Base-by-base conservation (phyloP, 1,140 invertebrate species). In the Leptopilina clavipes region DNA sequence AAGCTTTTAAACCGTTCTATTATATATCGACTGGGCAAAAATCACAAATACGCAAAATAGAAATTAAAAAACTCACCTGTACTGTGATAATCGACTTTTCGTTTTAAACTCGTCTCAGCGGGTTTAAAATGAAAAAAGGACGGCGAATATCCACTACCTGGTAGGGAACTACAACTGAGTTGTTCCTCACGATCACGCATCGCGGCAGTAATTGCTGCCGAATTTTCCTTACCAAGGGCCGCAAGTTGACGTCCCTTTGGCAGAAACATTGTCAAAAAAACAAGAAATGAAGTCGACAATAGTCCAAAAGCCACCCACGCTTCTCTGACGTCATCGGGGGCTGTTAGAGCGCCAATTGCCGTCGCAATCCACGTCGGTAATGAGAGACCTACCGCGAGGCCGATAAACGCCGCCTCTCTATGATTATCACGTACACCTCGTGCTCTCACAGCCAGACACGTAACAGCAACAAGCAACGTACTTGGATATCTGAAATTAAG, bases 111-210 rank as follows among this genome's bases (percentile, higher is more conserved):
- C 81, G 94, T 93, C 82, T 95, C 94, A 37, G 94, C 92, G 14
- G 96, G 96, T 89, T 97, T 97, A 88, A 97, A 96, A 90, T 97
- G 96, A 86, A 97, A 96, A 89, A 97, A 98, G 11, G 94, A 97
- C 1, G 95, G 97, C 74, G 95, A 97, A 88, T 95, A 97, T 70
- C 94, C 95, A 78, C 95, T 96, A 75, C 93, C 96, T 72, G 94
- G 95, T 52, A 96, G 86, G 9, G 95, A 95, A 87, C 95, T 96
- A 40, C 95, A 92, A 70, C 95, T 93, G 31, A 89, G 85, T 10
- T 83, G 79, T 19, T 91, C 88, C 56, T 92, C 87, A 73, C 88
- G 87, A 79, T 93, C 92, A 14, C 82, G 81, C 19, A 87, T 87
- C 10, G 87, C 91, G 6, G 85, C 80, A 17, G 84, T 80, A 17